Evolutionary conservation across 2,113 vertebrate genomes (phyloP), one percentile per base, ranked within the genome.

Genomic region (Cephalopholis sonnerati): DNA sequence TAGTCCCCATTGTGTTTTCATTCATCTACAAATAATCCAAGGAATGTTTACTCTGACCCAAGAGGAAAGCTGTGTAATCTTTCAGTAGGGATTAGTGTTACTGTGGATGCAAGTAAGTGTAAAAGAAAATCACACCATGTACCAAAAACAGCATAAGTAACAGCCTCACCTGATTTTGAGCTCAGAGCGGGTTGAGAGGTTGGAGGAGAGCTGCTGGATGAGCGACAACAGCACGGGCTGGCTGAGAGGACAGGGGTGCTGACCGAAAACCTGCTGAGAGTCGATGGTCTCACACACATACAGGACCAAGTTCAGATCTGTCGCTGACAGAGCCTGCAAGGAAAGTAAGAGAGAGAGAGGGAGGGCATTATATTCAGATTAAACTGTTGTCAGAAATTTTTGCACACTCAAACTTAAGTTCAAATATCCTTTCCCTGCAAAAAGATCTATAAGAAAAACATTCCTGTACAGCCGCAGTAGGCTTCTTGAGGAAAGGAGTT

Each of bases 151-250:
- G 7, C 16, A 48, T 17, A 1, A 1, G 7, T 22, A 24, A 41
- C 5, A 7, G 6, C 1, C 90, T 71, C 90, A 99, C 98, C 96
- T 97, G 90, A 99, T 94, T 92, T 99, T 99, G 89, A 99, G 97
- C 65, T 99, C 98, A 0, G 97, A 97, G 80, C 96, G 97, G 25
- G 97, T 98, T 8, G 96, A 94, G 76, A 99, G 88, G 90, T 99
- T 99, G 10, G 97, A 99, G 79, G 98, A 98, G 17, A 99, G 96
- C 92, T 99, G 98, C 94, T 99, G 98, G 87, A 99, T 99, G 89
- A 99, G 98, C 0, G 98, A 99, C 79, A 99, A 96, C 88, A 99
- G 96, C 81, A 99, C 98, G 0, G 98, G 98, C 94, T 99, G 98
- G 89, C 97, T 97, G 44, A 99, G 96, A 0, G 98, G 97, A 72